Evolutionary conservation across 2,888 invertebrate genomes (phyloP).

Genomic region (Andrena minutula): DNA sequence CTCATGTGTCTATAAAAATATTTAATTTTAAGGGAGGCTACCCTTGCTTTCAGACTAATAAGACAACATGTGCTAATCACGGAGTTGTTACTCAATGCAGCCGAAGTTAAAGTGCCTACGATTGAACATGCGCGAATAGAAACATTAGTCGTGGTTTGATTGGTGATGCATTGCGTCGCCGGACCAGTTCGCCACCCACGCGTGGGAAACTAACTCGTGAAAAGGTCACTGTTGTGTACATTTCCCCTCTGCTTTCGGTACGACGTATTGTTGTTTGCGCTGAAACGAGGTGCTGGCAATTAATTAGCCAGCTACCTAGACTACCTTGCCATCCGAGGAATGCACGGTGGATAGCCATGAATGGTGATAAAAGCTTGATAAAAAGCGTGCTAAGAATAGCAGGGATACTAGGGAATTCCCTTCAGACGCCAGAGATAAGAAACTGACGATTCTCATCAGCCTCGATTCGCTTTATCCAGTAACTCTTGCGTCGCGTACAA

Average conservation of each 20-base stretch:
- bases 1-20: too few species aligned
- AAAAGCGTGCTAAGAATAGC: neutral
- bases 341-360: neutral
- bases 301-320: slow-evolving; percentile 33
- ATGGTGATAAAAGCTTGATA: neutral
- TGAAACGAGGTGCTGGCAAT: slow-evolving; percentile 20
- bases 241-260: slow-evolving; percentile 26
- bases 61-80: neutral
- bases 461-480: neutral
- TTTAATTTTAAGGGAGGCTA: too few species aligned
- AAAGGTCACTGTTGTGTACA: slow-evolving; percentile 51
- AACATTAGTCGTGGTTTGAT: slow-evolving; percentile 5
- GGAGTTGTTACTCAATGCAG: neutral
- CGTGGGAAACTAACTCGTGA: slow-evolving; percentile 62
- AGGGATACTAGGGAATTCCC: neutral
- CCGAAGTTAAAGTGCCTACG: neutral
- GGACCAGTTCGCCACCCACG: slow-evolving; percentile 57
- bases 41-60: slow-evolving; percentile 1
- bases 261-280: slow-evolving; percentile 40
- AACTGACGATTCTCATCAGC: neutral
- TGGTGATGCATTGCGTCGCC: slow-evolving; percentile 16
- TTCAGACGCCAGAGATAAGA: neutral
- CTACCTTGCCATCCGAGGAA: neutral
- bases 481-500: neutral
- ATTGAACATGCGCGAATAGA: neutral